Percentiles rank a stretch among this genome's conserved stretches.
Conservation (phyloP, 2,888 invertebrate species). For the Agrenia bidenticulata region DNA sequence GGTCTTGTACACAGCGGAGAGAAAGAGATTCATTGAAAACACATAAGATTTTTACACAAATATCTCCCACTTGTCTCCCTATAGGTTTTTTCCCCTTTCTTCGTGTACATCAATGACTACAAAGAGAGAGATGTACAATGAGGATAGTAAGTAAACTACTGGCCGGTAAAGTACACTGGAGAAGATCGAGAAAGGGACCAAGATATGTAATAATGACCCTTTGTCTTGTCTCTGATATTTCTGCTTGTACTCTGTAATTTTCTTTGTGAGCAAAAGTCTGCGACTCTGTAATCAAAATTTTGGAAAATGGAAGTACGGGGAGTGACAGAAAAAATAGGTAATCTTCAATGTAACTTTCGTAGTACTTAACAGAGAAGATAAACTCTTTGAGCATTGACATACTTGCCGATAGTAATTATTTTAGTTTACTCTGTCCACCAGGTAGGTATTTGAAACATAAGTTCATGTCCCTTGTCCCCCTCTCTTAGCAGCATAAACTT, state of each 20-base stretch:
- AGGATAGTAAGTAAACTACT: no score
- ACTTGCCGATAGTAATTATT: slow-evolving; percentile 24
- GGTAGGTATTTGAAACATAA: no score
- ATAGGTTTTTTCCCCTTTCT: not conserved
- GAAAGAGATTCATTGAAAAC: not conserved
- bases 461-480: no score
- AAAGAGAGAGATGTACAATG: no score
- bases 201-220: slow-evolving; percentile 10
- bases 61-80: not conserved
- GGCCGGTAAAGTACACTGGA: slow-evolving; percentile 1
- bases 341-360: not conserved
- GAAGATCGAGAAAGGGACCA: not conserved
- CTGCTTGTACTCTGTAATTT: slow-evolving; percentile 14
- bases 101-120: not conserved
- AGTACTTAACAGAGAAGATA: not conserved
- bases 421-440: slow-evolving; percentile 10
- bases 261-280: slow-evolving; percentile 15
- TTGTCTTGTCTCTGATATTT: slow-evolving; percentile 3
- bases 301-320: slow-evolving; percentile 11
- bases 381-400: slow-evolving; percentile 16
- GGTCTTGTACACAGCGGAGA: not conserved
- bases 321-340: not conserved
- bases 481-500: no score
- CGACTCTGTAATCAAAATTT: slow-evolving; percentile 23
- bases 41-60: slow-evolving; percentile 1